A percentile compares a stretch with the other conserved stretches of the same genome.
Evolutionary conservation across 2,888 invertebrate genomes (phyloP).

Genomic region (Ophion slaviceki): DNA sequence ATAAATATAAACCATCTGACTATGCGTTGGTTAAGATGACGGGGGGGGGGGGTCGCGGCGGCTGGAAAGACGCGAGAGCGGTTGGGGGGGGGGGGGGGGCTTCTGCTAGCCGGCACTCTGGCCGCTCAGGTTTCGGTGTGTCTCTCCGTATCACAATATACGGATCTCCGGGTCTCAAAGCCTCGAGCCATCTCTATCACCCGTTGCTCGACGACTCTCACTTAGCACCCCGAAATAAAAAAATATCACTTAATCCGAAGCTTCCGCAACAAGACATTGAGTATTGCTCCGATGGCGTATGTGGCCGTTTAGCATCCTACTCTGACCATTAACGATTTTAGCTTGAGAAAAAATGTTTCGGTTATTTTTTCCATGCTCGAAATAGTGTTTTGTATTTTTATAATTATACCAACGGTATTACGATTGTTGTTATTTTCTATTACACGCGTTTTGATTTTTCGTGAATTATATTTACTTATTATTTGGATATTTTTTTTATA

Average conservation of each 20-base stretch:
- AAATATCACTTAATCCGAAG: background rate
- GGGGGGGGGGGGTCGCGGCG: conserved; percentile 2
- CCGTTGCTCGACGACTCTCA: background rate
- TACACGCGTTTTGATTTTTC: no score
- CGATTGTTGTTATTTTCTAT: no score
- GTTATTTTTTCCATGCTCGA: no score
- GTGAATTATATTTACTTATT: no score
- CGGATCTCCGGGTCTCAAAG: conserved; percentile 70
- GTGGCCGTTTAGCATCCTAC: no score
- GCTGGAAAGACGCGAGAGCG: background rate
- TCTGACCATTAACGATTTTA: no score
- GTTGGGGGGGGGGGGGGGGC: conserved; percentile 1
- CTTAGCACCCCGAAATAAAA: background rate
- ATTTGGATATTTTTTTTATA: no score
- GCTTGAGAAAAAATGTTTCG: no score
- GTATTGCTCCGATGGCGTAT: no score
- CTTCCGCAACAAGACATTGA: no score
- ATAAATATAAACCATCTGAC: conserved; percentile 80
- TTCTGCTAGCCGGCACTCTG: conserved; percentile 68
- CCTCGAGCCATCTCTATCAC: conserved; percentile 1
- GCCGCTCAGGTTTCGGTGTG: conserved; percentile 79
- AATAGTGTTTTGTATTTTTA: no score
- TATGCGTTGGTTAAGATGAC: conserved; percentile 73
- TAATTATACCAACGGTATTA: no score
- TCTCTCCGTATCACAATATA: conserved; percentile 78